A percentile compares a stretch with the other conserved stretches of the same genome.
phyloP scores from a whole-genome alignment of 2,888 invertebrate genomes.

The Leucozona laternaria region DNA sequence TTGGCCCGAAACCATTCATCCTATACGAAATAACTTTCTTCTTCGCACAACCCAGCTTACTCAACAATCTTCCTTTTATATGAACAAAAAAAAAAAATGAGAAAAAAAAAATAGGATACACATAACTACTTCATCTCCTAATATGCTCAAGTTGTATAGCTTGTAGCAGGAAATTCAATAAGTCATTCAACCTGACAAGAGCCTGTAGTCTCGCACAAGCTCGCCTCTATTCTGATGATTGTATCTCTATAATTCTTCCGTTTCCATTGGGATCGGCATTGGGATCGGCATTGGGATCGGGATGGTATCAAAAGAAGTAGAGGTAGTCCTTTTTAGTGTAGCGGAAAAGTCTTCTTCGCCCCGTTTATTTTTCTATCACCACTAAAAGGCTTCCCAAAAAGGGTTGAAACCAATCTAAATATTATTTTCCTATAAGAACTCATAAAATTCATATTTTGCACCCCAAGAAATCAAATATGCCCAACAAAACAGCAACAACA shows the following conservation, averaged over 20 bases:
- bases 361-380: slow-evolving; percentile 17
- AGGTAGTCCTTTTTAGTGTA: slow-evolving; percentile 3
- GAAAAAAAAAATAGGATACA: slow-evolving; percentile 3
- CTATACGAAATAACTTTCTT: slow-evolving; percentile 29
- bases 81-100: neutral
- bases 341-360: slow-evolving; percentile 16
- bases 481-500: neutral
- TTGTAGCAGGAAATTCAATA: slow-evolving; percentile 44
- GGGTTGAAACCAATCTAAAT: slow-evolving; percentile 48
- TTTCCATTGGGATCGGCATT: slow-evolving; percentile 25
- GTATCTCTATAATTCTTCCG: slow-evolving; percentile 48
- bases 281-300: slow-evolving; percentile 22
- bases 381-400: slow-evolving; percentile 23
- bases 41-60: slow-evolving; percentile 28
- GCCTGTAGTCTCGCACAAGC: slow-evolving; percentile 21
- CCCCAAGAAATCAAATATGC: slow-evolving; percentile 38
- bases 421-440: slow-evolving; percentile 46
- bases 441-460: slow-evolving; percentile 43
- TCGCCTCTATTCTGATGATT: slow-evolving; percentile 23
- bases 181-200: slow-evolving; percentile 44
- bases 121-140: slow-evolving; percentile 42
- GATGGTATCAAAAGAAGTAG: slow-evolving; percentile 2
- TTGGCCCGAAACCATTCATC: slow-evolving; percentile 33
- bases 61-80: slow-evolving; percentile 1
- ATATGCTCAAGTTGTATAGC: slow-evolving; percentile 38